Conservation (phyloP, 30 jellyfish, hydroid and myxozoan species). For the Pseudorhiza aurosa region DNA sequence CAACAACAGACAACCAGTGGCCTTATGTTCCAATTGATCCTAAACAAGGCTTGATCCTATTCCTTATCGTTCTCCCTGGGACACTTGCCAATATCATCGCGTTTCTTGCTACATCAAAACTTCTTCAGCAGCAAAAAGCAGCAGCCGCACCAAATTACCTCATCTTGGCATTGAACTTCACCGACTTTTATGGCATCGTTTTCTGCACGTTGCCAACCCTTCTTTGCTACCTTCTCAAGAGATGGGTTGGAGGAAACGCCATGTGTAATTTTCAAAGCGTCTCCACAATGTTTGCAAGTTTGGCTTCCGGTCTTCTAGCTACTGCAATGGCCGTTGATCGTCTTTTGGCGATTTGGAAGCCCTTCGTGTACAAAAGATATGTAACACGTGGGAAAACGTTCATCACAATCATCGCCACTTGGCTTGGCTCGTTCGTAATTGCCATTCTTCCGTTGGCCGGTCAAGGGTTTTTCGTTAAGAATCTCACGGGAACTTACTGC, state of each 20-base stretch:
- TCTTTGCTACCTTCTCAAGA: constrained; percentile 63
- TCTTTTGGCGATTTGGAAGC: constrained; percentile 53
- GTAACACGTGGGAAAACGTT: constrained; percentile 37
- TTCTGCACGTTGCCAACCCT: constrained; percentile 74
- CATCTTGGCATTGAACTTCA: constrained; percentile 60
- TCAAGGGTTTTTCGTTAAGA: constrained; percentile 45
- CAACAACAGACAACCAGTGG: constrained; percentile 40
- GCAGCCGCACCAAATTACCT: constrained; percentile 72
- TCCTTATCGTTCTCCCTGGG: constrained; percentile 65
- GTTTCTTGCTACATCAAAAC: constrained; percentile 41
- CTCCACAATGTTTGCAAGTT: constrained; percentile 69
- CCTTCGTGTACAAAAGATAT: constrained; percentile 45
- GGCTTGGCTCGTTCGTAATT: constrained; percentile 34
- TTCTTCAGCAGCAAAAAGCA: constrained; percentile 23
- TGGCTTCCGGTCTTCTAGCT: constrained; percentile 76
- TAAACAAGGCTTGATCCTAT: constrained; percentile 66
- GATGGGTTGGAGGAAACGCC: constrained; percentile 74
- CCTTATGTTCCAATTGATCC: constrained; percentile 71
- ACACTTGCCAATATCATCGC: constrained; percentile 67
- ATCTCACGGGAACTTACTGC: constrained; percentile 73
- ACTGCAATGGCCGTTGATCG: constrained; percentile 71
- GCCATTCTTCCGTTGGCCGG: constrained; percentile 67
- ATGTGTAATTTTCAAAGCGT: constrained; percentile 73
- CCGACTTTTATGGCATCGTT: constrained; percentile 70
- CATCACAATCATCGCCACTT: constrained; percentile 23